Evolutionary conservation across 2,113 vertebrate species (phyloP), one percentile per base, ranked within the genome.

Genomic region (Oreochromis aureus): DNA sequence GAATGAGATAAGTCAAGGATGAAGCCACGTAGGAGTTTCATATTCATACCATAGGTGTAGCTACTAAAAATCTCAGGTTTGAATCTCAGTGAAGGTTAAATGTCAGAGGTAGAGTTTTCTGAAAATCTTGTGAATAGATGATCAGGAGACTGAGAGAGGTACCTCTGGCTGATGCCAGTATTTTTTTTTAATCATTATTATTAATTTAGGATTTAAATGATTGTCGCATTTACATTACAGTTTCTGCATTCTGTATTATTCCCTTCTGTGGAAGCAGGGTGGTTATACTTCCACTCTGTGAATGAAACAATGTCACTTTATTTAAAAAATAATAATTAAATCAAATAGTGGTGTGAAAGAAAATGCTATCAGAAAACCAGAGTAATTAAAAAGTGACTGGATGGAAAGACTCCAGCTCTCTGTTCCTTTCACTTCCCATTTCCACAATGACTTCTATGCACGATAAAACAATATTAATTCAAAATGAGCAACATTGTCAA

Each of bases 401-500:
- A 36, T 54, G 51, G 51, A 55, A 69, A 87, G 54, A 69, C 83
- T 55, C 34, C 63, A 27, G 71, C 54, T 81, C 91, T 22, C 10
- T 56, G 16, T 39, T 80, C 10, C 79, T 84, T 92, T 0, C 16
- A 36, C 53, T 85, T 61, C 32, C 82, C 48, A 30, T 79, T 82
- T 1, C 58, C 34, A n/a, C 63, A 80, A 63, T 83, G 69, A 59
- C 58, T 85, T 69, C 61, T 69, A 66, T 79, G 89, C 24, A 58
- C 87, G 55, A 86, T 89, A 82, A 89, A 90, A 73, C 24, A 89
- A 86, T 91, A 86, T 88, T 89, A 81, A 94, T 91, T 87, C 36
- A 82, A 86, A 81, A 84, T 80, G 81, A 87, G 81, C 73, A 63
- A 80, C 85, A 27, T 69, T 53, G 56, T 88, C 16, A 27, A 36